Conservation (phyloP, 2,888 invertebrate genomes). For the Rotaria sp. region DNA sequence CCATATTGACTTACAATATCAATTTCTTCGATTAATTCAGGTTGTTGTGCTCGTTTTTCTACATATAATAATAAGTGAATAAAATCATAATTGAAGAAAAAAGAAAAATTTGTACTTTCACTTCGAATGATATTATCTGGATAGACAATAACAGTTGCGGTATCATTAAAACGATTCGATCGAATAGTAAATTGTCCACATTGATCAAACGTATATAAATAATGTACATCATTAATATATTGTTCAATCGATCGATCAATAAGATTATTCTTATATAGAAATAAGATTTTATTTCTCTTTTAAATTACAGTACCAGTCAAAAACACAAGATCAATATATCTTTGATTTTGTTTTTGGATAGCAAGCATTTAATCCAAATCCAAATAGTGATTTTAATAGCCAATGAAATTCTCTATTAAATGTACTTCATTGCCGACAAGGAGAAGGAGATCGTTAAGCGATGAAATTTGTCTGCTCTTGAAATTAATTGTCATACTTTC, state of each 20-base stretch:
- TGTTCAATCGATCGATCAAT: not conserved
- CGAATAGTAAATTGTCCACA: not conserved
- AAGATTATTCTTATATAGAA: not conserved
- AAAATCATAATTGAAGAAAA: not conserved
- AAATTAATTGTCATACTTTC: too few species aligned
- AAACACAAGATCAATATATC: too few species aligned
- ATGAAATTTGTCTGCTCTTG: too few species aligned
- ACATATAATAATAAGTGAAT: not conserved
- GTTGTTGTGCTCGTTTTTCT: not conserved
- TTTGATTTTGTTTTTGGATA: too few species aligned
- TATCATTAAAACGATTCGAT: not conserved
- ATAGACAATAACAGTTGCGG: slow-evolving; percentile 3
- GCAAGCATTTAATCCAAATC: too few species aligned
- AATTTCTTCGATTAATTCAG: not conserved
- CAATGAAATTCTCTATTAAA: too few species aligned
- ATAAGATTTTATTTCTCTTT: too few species aligned
- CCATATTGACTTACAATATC: not conserved
- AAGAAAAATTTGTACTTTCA: not conserved
- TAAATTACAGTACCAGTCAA: too few species aligned
- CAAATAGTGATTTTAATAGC: too few species aligned
- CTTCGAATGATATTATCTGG: not conserved
- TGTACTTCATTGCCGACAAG: too few species aligned
- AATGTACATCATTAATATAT: not conserved
- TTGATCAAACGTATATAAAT: slow-evolving; percentile 4
- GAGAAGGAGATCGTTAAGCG: too few species aligned